Evolutionary conservation across 23 tunicate species (phyloP).

Genomic region (Halocynthia roretzi): DNA sequence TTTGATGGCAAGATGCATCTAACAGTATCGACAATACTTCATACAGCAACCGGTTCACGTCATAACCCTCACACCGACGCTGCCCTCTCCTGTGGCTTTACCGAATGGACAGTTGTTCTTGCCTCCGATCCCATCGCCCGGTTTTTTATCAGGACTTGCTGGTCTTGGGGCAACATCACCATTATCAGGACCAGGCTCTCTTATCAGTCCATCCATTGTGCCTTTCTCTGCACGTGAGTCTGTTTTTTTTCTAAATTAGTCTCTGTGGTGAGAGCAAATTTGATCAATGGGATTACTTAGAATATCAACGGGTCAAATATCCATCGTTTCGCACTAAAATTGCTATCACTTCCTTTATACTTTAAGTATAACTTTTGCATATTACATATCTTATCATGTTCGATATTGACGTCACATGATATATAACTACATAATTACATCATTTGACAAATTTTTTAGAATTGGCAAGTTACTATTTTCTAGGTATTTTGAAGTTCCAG

Average conservation of each 20-base stretch:
- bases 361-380: too few relatives aligned
- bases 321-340: neutral
- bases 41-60: constrained; percentile 84
- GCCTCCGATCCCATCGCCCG: constrained; percentile 88
- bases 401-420: too few relatives aligned
- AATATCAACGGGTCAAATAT: constrained; percentile 1
- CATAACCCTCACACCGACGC: constrained; percentile 76
- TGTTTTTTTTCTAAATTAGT: neutral
- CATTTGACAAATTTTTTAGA: too few relatives aligned
- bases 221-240: constrained; percentile 59
- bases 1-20: neutral
- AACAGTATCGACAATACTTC: neutral
- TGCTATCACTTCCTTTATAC: too few relatives aligned
- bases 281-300: neutral
- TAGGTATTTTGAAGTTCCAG: neutral
- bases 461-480: too few relatives aligned
- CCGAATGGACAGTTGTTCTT: constrained; percentile 61
- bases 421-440: too few relatives aligned
- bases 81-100: constrained; percentile 62
- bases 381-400: too few relatives aligned
- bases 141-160: constrained; percentile 31
- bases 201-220: constrained; percentile 85
- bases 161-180: constrained; percentile 49
- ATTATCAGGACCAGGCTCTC: constrained; percentile 31
- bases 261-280: neutral